Evolutionary conservation across 64 coral and sea anemone species (phyloP), one percentile per base, ranked within the genome.

Genomic region (Pocillopora damicornis): DNA sequence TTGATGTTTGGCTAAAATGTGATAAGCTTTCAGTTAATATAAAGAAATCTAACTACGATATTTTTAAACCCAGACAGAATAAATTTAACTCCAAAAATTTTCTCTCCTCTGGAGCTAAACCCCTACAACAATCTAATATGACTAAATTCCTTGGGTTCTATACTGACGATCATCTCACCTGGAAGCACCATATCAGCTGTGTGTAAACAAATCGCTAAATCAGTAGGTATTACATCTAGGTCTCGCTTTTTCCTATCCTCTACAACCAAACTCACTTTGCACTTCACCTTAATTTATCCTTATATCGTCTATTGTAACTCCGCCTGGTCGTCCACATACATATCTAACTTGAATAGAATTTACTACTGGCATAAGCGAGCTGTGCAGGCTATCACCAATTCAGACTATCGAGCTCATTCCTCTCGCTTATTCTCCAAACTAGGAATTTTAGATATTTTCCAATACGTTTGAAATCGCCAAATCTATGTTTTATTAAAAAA

Each of bases 31-130:
- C 30, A 30, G 30, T 30, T 30, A 30, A 30, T 30, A 30, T 30
- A 30, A 30, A 30, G 30, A 30, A 67, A 65, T 73, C 82, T 16
- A 86, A 17, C 18, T 26, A 67, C 51, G 22, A 74, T 23, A 74
- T 87, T 67, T 87, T 87, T 63, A 87, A 87, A 74, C 82, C 82
- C 30, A 36, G 62, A 59, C 82, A 86, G 68, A 86, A 65, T 61
- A 86, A 87, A 75, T 74, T 51, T 51, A 51, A 74, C 59, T 68
- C 26, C 84, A 87, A 59, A 18, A 74, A 74, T 87, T 71, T 37
- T 23, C 36, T 75, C 75, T 75, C 59, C 71, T 37, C 68, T 86
- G 63, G 69, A 42, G 63, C 13, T 86, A 63, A 86, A 86, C 64
- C 57, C 22, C 37, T 30, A 71, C 12, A 86, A 71, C 63, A 83